A percentile compares a stretch with the other conserved stretches of the same genome.
Evolutionary conservation across 2,113 vertebrate species (phyloP).

Genomic region (Sorex araneus): DNA sequence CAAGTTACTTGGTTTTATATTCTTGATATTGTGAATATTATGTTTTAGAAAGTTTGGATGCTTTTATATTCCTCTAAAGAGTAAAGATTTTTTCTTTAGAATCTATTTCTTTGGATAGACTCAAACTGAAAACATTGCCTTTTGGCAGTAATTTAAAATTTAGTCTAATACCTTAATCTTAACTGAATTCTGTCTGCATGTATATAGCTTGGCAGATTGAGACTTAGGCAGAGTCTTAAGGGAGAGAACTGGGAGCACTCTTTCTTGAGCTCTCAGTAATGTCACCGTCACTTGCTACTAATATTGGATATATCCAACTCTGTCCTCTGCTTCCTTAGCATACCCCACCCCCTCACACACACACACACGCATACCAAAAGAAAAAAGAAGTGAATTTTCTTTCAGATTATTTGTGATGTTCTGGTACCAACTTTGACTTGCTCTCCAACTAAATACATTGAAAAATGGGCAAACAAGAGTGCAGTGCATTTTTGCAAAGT

Average conservation of each 20-base stretch:
- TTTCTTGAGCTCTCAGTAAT: not conserved
- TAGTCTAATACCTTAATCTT: not conserved
- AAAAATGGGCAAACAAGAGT: not conserved
- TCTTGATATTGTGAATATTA: too few species aligned
- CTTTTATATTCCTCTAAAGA: too few species aligned
- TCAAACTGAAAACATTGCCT: not conserved
- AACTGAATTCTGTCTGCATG: not conserved
- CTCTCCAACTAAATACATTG: not conserved
- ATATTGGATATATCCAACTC: not conserved
- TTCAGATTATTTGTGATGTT: not conserved
- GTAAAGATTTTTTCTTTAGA: too few species aligned
- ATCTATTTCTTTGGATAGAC: not conserved
- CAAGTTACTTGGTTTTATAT: too few species aligned
- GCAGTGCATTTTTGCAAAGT: not conserved
- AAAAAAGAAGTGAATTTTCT: constrained; percentile 28
- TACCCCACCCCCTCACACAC: too few species aligned
- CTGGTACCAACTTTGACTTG: not conserved
- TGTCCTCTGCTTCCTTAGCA: not conserved
- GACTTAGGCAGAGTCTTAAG: not conserved
- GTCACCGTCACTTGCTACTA: not conserved
- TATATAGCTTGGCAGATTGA: not conserved
- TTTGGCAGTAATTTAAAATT: not conserved
- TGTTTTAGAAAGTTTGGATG: too few species aligned
- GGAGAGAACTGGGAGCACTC: not conserved
- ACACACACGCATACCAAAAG: too few species aligned